Conservation (phyloP, 2,113 vertebrate species). For the Nanorana parkeri region DNA sequence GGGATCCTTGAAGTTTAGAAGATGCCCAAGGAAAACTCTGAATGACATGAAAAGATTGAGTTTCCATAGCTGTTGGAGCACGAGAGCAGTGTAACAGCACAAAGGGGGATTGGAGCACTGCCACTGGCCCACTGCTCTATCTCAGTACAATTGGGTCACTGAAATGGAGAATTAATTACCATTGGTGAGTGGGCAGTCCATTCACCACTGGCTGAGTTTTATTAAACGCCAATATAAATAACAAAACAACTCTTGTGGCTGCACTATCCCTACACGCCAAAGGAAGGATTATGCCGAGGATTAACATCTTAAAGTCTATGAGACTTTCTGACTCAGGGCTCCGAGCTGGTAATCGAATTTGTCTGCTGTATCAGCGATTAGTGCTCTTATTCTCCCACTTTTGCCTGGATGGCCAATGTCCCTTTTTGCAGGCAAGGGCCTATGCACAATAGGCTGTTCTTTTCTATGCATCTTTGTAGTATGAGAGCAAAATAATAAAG, state of each 20-base stretch:
- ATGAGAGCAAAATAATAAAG: constrained; percentile 62
- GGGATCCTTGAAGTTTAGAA: constrained; percentile 85
- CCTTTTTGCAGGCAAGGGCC: constrained; percentile 77
- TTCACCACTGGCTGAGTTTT: constrained; percentile 82
- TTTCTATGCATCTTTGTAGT: constrained; percentile 69
- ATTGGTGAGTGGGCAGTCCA: constrained; percentile 84
- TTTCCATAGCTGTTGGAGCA: constrained; percentile 84
- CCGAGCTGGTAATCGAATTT: constrained; percentile 85
- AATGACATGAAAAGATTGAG: constrained; percentile 86
- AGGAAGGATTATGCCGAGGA: constrained; percentile 84
- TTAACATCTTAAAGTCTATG: constrained; percentile 88
- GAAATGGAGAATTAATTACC: constrained; percentile 89
- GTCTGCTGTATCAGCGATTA: constrained; percentile 84
- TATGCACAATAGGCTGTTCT: constrained; percentile 70
- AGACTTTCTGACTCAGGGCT: constrained; percentile 88
- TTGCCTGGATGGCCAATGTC: constrained; percentile 73
- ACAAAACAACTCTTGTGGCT: constrained; percentile 88
- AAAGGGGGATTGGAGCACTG: constrained; percentile 76
- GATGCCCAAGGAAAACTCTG: constrained; percentile 84
- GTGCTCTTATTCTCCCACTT: constrained; percentile 75
- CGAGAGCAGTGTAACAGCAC: constrained; percentile 80
- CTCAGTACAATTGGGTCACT: constrained; percentile 85
- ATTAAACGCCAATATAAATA: constrained; percentile 90
- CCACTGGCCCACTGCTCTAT: constrained; percentile 80
- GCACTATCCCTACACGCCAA: constrained; percentile 84